Percentiles rank a stretch among this genome's conserved stretches.
Conservation (phyloP, 2,888 invertebrate genomes). For the Iphiclides podalirius region DNA sequence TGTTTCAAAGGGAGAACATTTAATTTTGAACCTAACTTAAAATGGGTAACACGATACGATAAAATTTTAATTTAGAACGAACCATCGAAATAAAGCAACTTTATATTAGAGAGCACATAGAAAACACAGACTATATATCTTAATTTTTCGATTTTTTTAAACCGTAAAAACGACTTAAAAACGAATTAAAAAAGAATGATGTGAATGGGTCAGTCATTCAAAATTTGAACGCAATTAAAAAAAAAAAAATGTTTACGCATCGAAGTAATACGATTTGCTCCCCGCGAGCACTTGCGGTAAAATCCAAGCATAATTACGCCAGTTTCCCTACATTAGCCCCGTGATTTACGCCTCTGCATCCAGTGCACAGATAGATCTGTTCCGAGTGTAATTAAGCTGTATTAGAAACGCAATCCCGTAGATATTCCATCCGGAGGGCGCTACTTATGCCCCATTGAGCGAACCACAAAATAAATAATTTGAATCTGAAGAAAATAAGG, state of each 20-base stretch:
- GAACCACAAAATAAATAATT: neutral
- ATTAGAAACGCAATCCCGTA: slow-evolving; percentile 22
- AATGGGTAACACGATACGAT: slow-evolving; percentile 2
- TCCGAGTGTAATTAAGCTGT: slow-evolving; percentile 22
- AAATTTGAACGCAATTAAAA: neutral
- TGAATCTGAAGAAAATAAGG: too few species aligned
- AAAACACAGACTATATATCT: too few species aligned
- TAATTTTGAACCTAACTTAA: slow-evolving; percentile 14
- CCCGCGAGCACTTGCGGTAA: slow-evolving; percentile 15
- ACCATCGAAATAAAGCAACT: neutral
- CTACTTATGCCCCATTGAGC: neutral
- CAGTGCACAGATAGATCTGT: slow-evolving; percentile 21
- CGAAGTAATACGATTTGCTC: slow-evolving; percentile 15
- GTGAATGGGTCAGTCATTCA: neutral
- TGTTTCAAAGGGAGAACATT: slow-evolving; percentile 19
- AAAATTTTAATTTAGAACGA: slow-evolving; percentile 13
- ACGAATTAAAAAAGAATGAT: too few species aligned
- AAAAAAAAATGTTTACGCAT: slow-evolving; percentile 2
- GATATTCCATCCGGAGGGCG: slow-evolving; percentile 7
- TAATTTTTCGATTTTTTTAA: too few species aligned
- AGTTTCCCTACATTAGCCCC: slow-evolving; percentile 21
- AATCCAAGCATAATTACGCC: slow-evolving; percentile 14
- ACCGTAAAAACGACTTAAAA: too few species aligned
- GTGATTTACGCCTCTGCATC: slow-evolving; percentile 24
- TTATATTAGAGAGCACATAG: neutral